Percentiles rank a stretch among this genome's conserved stretches.
Conservation (phyloP, 2,797 vertebrate species). For the Eulemur coronatus region DNA sequence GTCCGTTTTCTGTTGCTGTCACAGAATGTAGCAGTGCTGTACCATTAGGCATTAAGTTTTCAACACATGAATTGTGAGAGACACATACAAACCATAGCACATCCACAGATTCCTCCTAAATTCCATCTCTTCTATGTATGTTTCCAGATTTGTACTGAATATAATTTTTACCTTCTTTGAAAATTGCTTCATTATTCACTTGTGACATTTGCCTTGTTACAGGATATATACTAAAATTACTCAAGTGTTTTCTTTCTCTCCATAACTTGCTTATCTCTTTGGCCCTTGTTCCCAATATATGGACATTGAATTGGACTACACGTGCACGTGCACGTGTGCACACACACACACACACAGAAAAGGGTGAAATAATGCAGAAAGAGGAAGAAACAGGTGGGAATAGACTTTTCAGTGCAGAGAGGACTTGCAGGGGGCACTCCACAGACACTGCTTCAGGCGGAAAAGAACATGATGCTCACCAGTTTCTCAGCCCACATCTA, state of each 20-base stretch:
- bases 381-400: not conserved
- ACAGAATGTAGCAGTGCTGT: too few relatives aligned
- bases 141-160: not conserved
- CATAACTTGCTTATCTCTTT: not conserved
- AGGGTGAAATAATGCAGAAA: not conserved
- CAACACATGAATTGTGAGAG: too few relatives aligned
- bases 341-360: not conserved
- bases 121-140: not conserved
- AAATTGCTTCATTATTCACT: not conserved
- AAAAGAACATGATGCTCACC: not conserved
- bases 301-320: not conserved
- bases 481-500: not conserved
- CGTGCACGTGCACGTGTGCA: not conserved
- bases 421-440: not conserved
- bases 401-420: not conserved
- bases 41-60: too few relatives aligned
- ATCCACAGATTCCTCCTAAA: not conserved
- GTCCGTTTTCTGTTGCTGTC: too few relatives aligned
- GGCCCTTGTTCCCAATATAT: not conserved
- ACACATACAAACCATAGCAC: too few relatives aligned
- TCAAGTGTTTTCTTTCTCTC: not conserved
- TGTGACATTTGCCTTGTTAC: not conserved
- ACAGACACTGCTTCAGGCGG: not conserved
- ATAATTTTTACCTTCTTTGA: not conserved
- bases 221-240: not conserved